Base-by-base conservation (phyloP, 2,888 invertebrate genomes). In the Oscheius onirici region DNA sequence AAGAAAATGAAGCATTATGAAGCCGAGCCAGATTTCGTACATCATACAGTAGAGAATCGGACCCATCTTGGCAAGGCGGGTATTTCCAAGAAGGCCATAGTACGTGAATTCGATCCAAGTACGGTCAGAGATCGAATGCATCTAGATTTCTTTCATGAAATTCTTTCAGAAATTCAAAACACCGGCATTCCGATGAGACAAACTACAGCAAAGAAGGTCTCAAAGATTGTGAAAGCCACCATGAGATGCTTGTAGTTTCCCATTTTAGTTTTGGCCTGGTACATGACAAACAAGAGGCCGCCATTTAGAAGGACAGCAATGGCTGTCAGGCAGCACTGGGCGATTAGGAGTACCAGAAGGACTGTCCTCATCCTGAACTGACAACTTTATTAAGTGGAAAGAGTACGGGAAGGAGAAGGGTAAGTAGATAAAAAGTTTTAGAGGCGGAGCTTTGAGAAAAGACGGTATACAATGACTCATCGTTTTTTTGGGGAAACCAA, bases 21-120 rank as follows among this genome's bases (percentile, higher is more conserved):
- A 63, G 0, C 63, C 63, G 2, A 63, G 49, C 63, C 63, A 63
- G 20, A 49, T 26, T 28, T 63, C 49, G 34, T 63, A 63, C 49
- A 63, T 49, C 63, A 63, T 26, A 28, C 63, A 63, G 20, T 63
- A 63, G 10, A 63, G 34, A 15, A 63, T 49, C 0, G 63, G 63
- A 10, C 63, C 63, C 15, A 46, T 1, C 26, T 34, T 22, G 34
- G 63, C 63, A 11, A 49, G 28, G 0, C 26, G 3, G 6, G 49
- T 49, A 17, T 63, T 26, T 3, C 24, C 63, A 3, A 63, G 49
- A 28, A 28, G 17, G 2, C 63, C 63, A 46, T 49, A 63, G 26
- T 24, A 28, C 13, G 63, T 63, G 63, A 63, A 63, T 28, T 63
- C 63, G 22, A 63, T 63, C 63, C 63, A 63, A 17, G 63, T 63